phyloP scores from a whole-genome alignment of 2,797 vertebrate species.

The Falco cherrug region DNA sequence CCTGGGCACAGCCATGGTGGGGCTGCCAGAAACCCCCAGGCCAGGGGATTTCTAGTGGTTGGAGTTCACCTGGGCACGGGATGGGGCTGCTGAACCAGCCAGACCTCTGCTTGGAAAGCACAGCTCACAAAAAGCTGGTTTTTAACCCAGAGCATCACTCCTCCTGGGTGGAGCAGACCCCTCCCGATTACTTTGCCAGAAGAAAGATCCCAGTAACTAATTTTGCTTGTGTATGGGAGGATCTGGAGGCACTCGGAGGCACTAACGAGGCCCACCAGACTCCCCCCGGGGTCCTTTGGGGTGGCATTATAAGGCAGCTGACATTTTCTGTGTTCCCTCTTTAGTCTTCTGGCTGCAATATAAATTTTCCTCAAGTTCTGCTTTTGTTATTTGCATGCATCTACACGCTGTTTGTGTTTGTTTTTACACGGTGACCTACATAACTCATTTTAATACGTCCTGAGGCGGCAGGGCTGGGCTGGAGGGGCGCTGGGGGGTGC shows the following conservation, averaged over 20 bases:
- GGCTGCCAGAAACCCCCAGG: neutral
- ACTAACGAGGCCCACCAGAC: neutral
- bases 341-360: neutral
- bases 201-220: neutral
- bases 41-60: neutral
- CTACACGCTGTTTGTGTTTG: neutral
- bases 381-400: constrained; percentile 9
- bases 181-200: neutral
- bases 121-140: too few species aligned
- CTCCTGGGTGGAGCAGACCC: neutral
- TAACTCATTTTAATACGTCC: neutral
- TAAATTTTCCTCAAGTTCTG: constrained; percentile 26
- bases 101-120: neutral
- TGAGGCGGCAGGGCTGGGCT: neutral
- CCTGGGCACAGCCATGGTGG: rapidly evolving
- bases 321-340: constrained; percentile 10
- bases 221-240: neutral
- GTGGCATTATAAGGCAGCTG: neutral
- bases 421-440: neutral
- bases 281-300: neutral
- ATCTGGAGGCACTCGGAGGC: neutral
- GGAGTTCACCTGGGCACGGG: neutral
- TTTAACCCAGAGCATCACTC: neutral
- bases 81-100: neutral
- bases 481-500: neutral